These are phyloP conservation scores for Cololabis saira DNA, from an alignment of 2,113 vertebrate genomes.

Conservation along the genomic window DNA sequence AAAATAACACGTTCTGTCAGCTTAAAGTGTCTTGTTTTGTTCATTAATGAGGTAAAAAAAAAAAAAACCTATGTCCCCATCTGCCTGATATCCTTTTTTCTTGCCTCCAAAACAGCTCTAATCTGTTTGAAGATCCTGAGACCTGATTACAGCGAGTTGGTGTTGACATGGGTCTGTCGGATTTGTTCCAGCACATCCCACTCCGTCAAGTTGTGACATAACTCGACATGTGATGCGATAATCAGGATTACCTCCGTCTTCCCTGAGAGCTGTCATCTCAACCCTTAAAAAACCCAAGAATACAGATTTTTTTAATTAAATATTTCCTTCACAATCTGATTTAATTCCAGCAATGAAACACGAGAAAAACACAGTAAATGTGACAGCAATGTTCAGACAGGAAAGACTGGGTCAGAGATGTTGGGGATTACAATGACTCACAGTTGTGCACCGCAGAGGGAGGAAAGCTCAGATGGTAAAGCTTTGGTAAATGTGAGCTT, in stretches of 20 bases:
- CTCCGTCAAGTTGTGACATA: too few relatives aligned
- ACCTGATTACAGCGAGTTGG: too few relatives aligned
- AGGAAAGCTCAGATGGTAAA: slow-evolving; percentile 1
- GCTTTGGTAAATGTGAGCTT: slow-evolving; percentile 5
- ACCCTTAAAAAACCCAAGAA: background rate
- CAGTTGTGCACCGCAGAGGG: background rate
- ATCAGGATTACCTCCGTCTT: background rate
- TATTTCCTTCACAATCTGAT: background rate
- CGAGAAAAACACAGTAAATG: background rate
- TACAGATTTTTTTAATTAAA: background rate
- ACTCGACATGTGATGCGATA: background rate
- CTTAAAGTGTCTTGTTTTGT: too few relatives aligned
- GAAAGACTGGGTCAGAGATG: background rate
- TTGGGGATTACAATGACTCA: background rate
- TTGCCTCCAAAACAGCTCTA: too few relatives aligned
- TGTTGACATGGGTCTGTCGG: too few relatives aligned
- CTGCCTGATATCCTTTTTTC: too few relatives aligned
- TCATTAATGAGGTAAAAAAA: too few relatives aligned
- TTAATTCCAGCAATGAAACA: background rate
- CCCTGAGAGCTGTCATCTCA: background rate
- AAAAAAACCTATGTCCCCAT: too few relatives aligned
- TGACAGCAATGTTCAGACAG: background rate
- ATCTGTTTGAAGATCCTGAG: too few relatives aligned
- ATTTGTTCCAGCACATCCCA: too few relatives aligned
- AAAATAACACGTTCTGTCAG: too few relatives aligned